Conservation (phyloP, 1,140 invertebrate species). For the Berghia stephanieae region DNA sequence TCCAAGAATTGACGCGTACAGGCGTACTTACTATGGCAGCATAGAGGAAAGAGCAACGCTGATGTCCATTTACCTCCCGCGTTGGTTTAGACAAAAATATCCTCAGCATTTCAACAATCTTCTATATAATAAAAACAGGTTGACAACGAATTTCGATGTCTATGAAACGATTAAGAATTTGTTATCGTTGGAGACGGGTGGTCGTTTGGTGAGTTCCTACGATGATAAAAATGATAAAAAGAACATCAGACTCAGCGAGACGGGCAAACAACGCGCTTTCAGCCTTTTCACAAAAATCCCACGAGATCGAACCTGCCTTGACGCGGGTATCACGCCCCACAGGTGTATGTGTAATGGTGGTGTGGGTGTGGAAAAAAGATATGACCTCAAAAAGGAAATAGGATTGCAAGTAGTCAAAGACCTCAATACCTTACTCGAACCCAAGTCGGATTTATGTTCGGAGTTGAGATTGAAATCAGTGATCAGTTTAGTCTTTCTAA, state of each 20-base stretch:
- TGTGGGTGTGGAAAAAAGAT: background rate
- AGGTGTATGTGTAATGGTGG: conserved; percentile 9
- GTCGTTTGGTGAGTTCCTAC: too few species aligned
- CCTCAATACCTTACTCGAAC: background rate
- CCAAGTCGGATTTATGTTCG: background rate
- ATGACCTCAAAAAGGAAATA: background rate
- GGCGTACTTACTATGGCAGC: conserved; percentile 7
- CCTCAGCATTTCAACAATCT: background rate
- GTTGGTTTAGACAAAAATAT: background rate
- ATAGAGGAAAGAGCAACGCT: conserved; percentile 15
- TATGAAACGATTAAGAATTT: conserved; percentile 13
- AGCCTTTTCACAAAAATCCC: background rate
- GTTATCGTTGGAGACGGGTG: background rate
- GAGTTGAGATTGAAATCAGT: background rate
- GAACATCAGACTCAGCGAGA: too few species aligned
- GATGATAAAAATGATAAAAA: too few species aligned
- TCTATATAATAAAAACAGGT: background rate
- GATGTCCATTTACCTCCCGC: conserved; percentile 14
- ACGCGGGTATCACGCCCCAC: background rate
- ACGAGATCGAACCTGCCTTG: background rate
- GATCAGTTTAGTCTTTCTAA: background rate
- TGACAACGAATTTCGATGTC: conserved; percentile 30
- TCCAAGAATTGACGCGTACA: background rate
- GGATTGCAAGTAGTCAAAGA: background rate
- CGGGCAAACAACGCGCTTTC: background rate